A percentile compares a stretch with the other conserved stretches of the same genome.
phyloP scores from a whole-genome alignment of 2,888 invertebrate genomes.

The Poecilus cupreus region DNA sequence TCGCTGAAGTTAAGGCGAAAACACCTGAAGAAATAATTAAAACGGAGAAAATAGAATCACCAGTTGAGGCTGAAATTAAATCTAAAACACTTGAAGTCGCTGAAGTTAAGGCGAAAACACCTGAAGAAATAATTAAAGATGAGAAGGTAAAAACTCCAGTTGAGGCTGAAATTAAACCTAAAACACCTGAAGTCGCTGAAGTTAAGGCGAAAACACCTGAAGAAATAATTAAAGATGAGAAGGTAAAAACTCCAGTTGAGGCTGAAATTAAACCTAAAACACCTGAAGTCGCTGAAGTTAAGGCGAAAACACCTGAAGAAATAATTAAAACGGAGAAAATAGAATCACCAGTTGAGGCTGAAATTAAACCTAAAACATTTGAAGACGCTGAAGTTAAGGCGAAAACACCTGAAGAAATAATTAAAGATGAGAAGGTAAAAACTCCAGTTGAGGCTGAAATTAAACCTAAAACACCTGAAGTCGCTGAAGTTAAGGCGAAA shows the following conservation, averaged over 20 bases:
- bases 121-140: too few relatives aligned
- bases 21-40: too few relatives aligned
- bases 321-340: not conserved
- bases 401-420: not conserved
- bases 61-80: not conserved
- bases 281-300: constrained; percentile 19
- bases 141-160: too few relatives aligned
- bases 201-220: too few relatives aligned
- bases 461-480: not conserved
- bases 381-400: not conserved
- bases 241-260: constrained; percentile 25
- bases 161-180: not conserved
- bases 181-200: too few relatives aligned
- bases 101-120: too few relatives aligned
- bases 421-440: too few relatives aligned
- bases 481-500: not conserved
- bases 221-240: too few relatives aligned
- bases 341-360: not conserved
- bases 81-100: too few relatives aligned
- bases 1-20: too few relatives aligned
- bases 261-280: not conserved
- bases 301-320: constrained; percentile 32
- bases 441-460: not conserved
- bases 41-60: too few relatives aligned
- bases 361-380: not conserved